Evolutionary conservation across 2,888 invertebrate genomes (phyloP).

Genomic region (Tupiocoris notatus): DNA sequence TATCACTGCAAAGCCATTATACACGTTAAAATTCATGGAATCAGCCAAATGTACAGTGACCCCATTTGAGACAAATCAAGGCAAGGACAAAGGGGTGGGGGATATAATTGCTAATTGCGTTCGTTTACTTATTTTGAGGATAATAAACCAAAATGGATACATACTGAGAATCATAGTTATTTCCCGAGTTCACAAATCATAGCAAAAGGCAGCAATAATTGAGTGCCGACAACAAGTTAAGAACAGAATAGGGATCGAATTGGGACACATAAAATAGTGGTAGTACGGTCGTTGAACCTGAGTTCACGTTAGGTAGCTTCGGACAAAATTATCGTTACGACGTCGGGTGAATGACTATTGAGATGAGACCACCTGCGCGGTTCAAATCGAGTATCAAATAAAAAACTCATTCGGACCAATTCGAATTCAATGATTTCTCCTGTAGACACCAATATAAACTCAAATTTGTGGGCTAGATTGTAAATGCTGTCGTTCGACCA

Average conservation of each 20-base stretch:
- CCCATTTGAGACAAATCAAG: too few species aligned
- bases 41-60: too few species aligned
- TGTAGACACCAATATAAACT: not conserved
- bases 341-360: not conserved
- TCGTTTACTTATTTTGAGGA: too few species aligned
- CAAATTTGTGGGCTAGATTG: not conserved
- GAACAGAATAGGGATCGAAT: not conserved
- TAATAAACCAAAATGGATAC: too few species aligned
- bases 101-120: too few species aligned
- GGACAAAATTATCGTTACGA: not conserved
- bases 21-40: too few species aligned
- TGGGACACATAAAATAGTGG: not conserved
- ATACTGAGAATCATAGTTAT: too few species aligned
- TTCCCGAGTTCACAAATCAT: too few species aligned
- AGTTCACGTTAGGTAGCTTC: too few species aligned
- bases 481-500: not conserved
- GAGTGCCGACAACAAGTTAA: not conserved
- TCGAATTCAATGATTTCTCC: not conserved
- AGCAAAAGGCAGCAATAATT: too few species aligned
- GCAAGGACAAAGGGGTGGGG: too few species aligned
- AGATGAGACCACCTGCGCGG: not conserved
- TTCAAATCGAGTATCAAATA: not conserved
- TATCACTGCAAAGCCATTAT: too few species aligned
- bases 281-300: not conserved
- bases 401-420: not conserved